phyloP scores from a whole-genome alignment of 2,888 invertebrate genomes.

The Neocrepidodera transversa region DNA sequence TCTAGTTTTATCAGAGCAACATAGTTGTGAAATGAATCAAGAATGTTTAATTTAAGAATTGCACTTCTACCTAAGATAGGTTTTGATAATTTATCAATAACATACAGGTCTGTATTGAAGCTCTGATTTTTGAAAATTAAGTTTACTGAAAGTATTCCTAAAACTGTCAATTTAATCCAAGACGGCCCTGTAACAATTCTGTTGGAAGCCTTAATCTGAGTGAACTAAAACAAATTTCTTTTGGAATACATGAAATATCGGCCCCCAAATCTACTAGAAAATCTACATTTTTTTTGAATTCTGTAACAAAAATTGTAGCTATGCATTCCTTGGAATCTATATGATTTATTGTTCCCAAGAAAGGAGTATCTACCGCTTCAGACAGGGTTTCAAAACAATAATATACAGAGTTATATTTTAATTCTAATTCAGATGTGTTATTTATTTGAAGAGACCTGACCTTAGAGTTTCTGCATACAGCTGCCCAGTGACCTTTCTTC shows the following conservation, averaged over 20 bases:
- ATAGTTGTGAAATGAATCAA: conserved; percentile 7
- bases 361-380: conserved; percentile 1
- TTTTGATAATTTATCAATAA: conserved; percentile 21
- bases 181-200: conserved; percentile 31
- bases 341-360: conserved; percentile 14
- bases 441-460: conserved; percentile 14
- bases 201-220: conserved; percentile 13
- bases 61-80: conserved; percentile 29
- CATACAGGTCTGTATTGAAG: conserved; percentile 24
- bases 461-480: conserved; percentile 12
- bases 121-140: conserved; percentile 3
- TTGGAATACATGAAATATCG: conserved; percentile 13
- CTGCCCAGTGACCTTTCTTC: conserved; percentile 28
- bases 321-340: conserved; percentile 15
- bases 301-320: neutral
- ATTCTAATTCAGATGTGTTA: neutral
- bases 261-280: conserved; percentile 23
- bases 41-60: conserved; percentile 19
- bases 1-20: neutral
- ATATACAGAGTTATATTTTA: conserved; percentile 10
- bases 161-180: conserved; percentile 6
- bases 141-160: neutral
- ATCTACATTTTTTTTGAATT: conserved; percentile 8
- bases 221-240: neutral
- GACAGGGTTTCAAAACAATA: neutral